Conservation (phyloP, 2,113 vertebrate species). For the Melanocharis versteri region DNA sequence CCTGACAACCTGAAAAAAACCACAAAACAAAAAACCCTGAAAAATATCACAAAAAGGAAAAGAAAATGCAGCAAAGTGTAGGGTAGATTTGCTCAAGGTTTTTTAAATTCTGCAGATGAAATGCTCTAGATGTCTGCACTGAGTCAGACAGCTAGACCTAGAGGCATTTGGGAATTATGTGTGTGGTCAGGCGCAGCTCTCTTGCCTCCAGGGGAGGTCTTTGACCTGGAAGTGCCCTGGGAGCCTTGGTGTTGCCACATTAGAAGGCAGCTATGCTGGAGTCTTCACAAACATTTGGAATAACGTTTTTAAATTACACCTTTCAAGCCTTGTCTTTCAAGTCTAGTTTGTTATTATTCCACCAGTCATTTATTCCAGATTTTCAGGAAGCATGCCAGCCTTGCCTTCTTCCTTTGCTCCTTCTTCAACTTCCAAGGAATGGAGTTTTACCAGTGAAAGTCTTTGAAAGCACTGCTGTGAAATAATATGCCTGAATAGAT, state of each 20-base stretch:
- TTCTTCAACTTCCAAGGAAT: neutral
- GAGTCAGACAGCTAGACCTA: neutral
- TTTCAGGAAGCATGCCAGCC: neutral
- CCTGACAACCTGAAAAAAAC: neutral
- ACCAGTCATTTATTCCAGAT: neutral
- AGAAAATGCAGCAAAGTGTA: neutral
- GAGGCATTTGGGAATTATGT: neutral
- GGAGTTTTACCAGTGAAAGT: neutral
- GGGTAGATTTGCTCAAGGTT: neutral
- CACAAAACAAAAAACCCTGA: rapidly evolving
- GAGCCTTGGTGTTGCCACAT: neutral
- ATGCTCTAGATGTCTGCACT: neutral
- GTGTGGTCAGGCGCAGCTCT: neutral
- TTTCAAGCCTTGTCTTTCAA: neutral
- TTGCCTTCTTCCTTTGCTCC: neutral
- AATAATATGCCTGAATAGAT: neutral
- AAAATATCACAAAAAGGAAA: neutral
- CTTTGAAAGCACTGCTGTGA: neutral
- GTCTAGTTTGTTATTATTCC: neutral
- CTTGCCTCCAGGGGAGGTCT: neutral
- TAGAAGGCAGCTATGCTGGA: neutral
- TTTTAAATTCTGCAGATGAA: neutral
- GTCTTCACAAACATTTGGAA: neutral
- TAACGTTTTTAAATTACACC: neutral
- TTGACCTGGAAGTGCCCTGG: neutral